Conservation (phyloP, 2,113 vertebrate genomes). For the Melanocharis versteri region DNA sequence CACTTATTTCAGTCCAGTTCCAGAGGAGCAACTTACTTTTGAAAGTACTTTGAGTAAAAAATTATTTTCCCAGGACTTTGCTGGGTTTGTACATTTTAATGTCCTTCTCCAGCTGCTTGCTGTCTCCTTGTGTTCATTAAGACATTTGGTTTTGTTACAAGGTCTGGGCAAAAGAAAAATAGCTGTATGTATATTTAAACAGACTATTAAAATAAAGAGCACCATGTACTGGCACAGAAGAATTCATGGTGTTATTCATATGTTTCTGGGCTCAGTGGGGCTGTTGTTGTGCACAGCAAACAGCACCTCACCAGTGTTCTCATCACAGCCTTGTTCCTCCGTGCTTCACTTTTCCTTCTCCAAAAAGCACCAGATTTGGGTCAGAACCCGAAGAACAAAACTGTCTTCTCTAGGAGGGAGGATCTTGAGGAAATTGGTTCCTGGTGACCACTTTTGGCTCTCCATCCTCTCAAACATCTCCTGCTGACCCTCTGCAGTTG, state of each 20-base stretch:
- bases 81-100: neutral
- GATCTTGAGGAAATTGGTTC: neutral
- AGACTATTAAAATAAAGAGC: slow-evolving; percentile 40
- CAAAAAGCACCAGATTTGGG: neutral
- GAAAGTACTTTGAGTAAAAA: neutral
- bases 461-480: neutral
- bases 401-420: neutral
- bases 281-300: neutral
- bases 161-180: slow-evolving; percentile 29
- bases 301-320: neutral
- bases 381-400: neutral
- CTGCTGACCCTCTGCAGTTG: neutral
- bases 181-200: slow-evolving; percentile 48
- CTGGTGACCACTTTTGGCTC: neutral
- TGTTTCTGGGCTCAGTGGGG: neutral
- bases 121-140: slow-evolving; percentile 34
- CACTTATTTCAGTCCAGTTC: neutral
- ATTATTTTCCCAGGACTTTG: neutral
- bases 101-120: slow-evolving; percentile 26
- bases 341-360: neutral
- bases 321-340: neutral
- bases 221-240: slow-evolving; percentile 31
- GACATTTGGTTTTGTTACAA: slow-evolving; percentile 45
- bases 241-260: neutral
- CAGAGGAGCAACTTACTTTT: neutral